A percentile compares a stretch with the other conserved stretches of the same genome.
phyloP scores from a whole-genome alignment of 1,140 invertebrate species.

The Polyergus mexicanus region DNA sequence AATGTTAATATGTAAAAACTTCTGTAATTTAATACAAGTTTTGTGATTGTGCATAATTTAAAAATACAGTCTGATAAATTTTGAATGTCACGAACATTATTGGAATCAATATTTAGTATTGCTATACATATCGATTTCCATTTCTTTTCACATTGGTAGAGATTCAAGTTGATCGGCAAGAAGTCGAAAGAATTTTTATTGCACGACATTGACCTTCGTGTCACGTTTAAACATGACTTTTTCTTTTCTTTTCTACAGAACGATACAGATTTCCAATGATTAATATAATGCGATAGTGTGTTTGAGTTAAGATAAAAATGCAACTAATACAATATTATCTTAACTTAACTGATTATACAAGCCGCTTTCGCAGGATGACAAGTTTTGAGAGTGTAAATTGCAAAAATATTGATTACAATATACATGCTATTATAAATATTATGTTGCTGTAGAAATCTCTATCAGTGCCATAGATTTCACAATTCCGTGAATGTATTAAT shows the following conservation, averaged over 20 bases:
- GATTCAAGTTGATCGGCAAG: slow-evolving; percentile 9
- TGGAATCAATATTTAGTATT: background rate
- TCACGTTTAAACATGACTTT: slow-evolving; percentile 57
- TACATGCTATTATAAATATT: too few relatives aligned
- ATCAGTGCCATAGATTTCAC: too few relatives aligned
- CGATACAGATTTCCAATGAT: slow-evolving; percentile 38
- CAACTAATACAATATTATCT: too few relatives aligned
- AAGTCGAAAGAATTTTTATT: slow-evolving; percentile 40
- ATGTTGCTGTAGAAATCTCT: too few relatives aligned
- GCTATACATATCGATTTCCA: slow-evolving; percentile 14
- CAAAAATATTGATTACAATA: too few relatives aligned
- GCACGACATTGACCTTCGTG: slow-evolving; percentile 55
- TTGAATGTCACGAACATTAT: background rate
- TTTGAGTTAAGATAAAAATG: background rate
- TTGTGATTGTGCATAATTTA: background rate
- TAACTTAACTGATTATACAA: too few relatives aligned
- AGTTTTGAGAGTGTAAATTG: too few relatives aligned
- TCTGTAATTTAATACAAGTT: background rate
- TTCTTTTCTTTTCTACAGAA: slow-evolving; percentile 58
- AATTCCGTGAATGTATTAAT: too few relatives aligned
- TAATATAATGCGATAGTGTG: slow-evolving; percentile 29
- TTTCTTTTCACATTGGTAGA: slow-evolving; percentile 50
- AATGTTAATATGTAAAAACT: background rate
- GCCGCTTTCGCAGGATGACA: too few relatives aligned
- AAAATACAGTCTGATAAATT: background rate